These are phyloP conservation scores for Noturus placidus DNA, from an alignment of 2,113 vertebrate genomes.

Conservation along the genomic window DNA sequence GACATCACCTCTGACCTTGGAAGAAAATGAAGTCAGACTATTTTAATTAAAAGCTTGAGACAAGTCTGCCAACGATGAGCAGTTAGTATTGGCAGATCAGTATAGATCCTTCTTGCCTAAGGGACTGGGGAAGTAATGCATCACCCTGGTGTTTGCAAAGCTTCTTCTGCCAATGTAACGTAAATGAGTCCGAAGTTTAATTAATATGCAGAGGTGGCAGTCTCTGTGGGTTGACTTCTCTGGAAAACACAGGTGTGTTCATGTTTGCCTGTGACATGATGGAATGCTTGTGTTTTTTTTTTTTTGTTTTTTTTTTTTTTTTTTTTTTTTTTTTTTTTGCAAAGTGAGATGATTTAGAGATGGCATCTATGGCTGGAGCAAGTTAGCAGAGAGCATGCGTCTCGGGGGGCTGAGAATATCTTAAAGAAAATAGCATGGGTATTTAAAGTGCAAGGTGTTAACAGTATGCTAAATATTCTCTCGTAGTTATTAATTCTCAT, in stretches of 20 bases:
- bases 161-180: slow-evolving; percentile 39
- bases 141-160: slow-evolving; percentile 50
- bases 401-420: slow-evolving; percentile 22
- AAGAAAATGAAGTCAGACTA: slow-evolving; percentile 63
- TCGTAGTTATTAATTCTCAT: background rate
- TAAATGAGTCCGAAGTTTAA: slow-evolving; percentile 37
- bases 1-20: slow-evolving; percentile 58
- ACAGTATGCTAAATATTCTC: slow-evolving; percentile 20
- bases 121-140: slow-evolving; percentile 57
- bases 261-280: slow-evolving; percentile 30
- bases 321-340: background rate
- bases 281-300: background rate
- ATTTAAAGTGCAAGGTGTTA: background rate
- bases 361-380: background rate
- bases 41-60: slow-evolving; percentile 63
- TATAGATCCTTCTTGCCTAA: slow-evolving; percentile 56
- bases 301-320: background rate
- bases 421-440: slow-evolving; percentile 12
- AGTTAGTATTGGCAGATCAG: slow-evolving; percentile 61
- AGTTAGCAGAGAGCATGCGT: slow-evolving; percentile 19
- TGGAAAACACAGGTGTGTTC: slow-evolving; percentile 37
- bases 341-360: slow-evolving; percentile 41
- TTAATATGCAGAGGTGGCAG: slow-evolving; percentile 58
- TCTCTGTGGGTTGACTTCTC: slow-evolving; percentile 37
- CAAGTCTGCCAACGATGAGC: slow-evolving; percentile 66